phyloP scores from a whole-genome alignment of 1,140 invertebrate species.

The Drosophila nigromelanica region DNA sequence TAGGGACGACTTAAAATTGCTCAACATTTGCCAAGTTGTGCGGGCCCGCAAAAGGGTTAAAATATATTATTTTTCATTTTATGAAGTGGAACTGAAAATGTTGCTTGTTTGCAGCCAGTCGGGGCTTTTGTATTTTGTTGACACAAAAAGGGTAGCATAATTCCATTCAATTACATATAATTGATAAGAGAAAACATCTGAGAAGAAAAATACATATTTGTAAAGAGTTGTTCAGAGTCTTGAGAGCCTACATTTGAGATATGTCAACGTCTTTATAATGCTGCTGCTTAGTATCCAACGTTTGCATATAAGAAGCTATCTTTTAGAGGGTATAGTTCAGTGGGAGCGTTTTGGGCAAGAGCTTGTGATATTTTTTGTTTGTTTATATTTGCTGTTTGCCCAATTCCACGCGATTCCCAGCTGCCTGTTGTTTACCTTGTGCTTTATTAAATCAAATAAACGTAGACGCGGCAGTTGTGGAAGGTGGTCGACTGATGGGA shows the following conservation, averaged over 20 bases:
- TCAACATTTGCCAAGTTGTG: no score
- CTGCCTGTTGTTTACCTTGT: slow-evolving; percentile 51
- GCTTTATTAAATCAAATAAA: slow-evolving; percentile 54
- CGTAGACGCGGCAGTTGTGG: not conserved
- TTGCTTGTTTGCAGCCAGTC: not conserved
- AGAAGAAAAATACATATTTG: no score
- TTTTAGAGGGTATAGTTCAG: not conserved
- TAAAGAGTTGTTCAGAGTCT: no score
- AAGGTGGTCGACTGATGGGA: not conserved
- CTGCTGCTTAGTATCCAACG: not conserved
- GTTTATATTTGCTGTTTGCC: slow-evolving; percentile 41
- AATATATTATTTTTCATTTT: slow-evolving; percentile 3
- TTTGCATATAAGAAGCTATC: not conserved
- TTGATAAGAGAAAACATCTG: not conserved
- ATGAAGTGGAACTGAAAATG: not conserved
- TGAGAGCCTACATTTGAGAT: not conserved
- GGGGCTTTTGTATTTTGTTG: not conserved
- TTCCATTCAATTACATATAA: not conserved
- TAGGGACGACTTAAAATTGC: not conserved
- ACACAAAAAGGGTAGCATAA: not conserved
- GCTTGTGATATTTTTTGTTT: not conserved
- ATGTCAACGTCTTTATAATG: not conserved
- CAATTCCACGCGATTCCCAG: slow-evolving; percentile 32
- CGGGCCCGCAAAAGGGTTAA: not conserved
- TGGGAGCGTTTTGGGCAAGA: no score